Base-by-base conservation (phyloP, 2,888 invertebrate species). In the Trilocha varians region DNA sequence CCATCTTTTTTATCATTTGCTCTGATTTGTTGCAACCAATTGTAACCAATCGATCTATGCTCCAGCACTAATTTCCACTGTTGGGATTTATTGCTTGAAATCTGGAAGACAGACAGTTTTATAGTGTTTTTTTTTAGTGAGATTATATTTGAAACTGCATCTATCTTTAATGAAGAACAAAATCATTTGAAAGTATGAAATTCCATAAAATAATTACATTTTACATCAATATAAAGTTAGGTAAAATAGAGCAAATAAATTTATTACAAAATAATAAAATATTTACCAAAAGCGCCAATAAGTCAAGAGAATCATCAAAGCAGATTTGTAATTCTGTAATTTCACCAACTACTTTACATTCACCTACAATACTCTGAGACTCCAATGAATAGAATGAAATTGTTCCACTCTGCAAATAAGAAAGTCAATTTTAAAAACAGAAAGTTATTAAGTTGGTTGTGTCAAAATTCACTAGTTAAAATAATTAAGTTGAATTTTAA, bases 41-140 rank as follows among this genome's bases (percentile, higher is more conserved):
- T 89, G 65, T 93, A 94, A 40, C 90, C 90, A 50, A 88, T 89
- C 2, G 91, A 89, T 52, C 91, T 89, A 62, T 94, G 92, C 67
- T 96, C 96, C 41, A 96, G 76, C 18, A 95, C 76, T 44, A 96
- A 76, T 53, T 93, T 91, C 91, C 94, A 96, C 65, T 96, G 96
- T 49, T 92, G 90, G 32, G 90, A 90, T 50, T 90, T 88, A 32
- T 88, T 87, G 42, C 89, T 90, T 6, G 93, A 92, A 59, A 96
- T 92, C 90, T 96, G 60, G 40, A 88, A 61, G 49, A 4, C 39
- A 16, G 33, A 32, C 32, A 18, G 36, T 32, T 8, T 32, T 25
- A 8, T 16, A 16, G 6, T 34, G 8, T 13, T 9, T 6, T 34
- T 4, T n/a, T 5, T 3, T 34, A 13, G 34, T 34, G 13, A 11